phyloP scores from a whole-genome alignment of 2,797 vertebrate species.

The Gila robusta region DNA sequence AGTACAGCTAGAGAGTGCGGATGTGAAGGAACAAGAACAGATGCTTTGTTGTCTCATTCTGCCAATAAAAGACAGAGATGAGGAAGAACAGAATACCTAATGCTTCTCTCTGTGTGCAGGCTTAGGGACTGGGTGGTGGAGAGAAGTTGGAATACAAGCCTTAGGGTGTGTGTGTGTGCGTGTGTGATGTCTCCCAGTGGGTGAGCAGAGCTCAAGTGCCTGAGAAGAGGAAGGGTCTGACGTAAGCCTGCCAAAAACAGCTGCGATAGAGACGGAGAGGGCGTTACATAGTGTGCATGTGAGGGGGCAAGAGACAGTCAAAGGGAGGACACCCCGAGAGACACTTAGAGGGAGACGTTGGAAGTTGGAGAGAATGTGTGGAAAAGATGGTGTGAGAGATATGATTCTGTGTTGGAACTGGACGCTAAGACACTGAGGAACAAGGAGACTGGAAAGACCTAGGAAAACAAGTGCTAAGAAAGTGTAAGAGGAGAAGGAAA shows the following conservation, averaged over 20 bases:
- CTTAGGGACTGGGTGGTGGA: conserved; percentile 40
- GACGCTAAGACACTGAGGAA: conserved; percentile 54
- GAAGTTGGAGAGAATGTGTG: conserved; percentile 45
- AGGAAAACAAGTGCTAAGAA: conserved; percentile 57
- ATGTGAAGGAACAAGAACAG: conserved; percentile 69
- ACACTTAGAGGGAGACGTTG: conserved; percentile 60
- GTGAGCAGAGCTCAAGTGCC: conserved; percentile 70
- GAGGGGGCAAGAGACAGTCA: conserved; percentile 66
- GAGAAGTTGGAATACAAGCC: conserved; percentile 33
- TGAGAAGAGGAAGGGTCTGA: conserved; percentile 76
- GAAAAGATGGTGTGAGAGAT: conserved; percentile 35
- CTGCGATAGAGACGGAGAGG: conserved; percentile 72
- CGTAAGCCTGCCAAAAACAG: conserved; percentile 81
- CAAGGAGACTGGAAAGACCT: conserved; percentile 53
- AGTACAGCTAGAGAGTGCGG: conserved; percentile 1
- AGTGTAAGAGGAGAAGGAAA: conserved; percentile 62
- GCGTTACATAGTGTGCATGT: conserved; percentile 55
- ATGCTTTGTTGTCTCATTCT: conserved; percentile 73
- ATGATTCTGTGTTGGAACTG: conserved; percentile 40
- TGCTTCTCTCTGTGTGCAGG: conserved; percentile 36
- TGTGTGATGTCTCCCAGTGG: conserved; percentile 64
- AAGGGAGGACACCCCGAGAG: conserved; percentile 59
- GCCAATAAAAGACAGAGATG: conserved; percentile 56
- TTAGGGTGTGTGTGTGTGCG: conserved; percentile 31
- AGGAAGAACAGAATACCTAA: conserved; percentile 45